Evolutionary conservation across 2,888 invertebrate genomes (phyloP).

Genomic region (Uropetala carovei): DNA sequence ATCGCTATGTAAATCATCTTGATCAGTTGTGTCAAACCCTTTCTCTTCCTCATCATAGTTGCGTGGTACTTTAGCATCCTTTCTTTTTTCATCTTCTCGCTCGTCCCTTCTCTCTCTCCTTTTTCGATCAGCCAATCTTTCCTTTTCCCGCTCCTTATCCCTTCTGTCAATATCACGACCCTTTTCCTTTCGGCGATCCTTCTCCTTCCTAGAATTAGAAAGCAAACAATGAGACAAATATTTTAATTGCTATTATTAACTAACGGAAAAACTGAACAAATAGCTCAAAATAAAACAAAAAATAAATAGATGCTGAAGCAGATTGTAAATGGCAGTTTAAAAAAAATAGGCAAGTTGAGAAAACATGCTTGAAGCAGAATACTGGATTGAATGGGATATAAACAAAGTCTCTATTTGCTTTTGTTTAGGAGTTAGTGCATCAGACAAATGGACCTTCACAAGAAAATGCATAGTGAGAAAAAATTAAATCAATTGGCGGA

Average conservation of each 20-base stretch:
- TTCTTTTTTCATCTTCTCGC: slow-evolving; percentile 66
- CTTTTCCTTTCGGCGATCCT: slow-evolving; percentile 9
- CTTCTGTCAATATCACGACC: neutral
- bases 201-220: slow-evolving; percentile 33
- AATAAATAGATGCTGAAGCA: no score
- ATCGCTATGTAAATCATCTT: neutral
- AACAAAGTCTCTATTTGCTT: no score
- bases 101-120: slow-evolving; percentile 63
- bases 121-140: neutral
- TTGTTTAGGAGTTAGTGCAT: no score
- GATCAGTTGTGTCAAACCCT: slow-evolving; percentile 74
- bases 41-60: slow-evolving; percentile 78
- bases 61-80: slow-evolving; percentile 72
- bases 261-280: no score
- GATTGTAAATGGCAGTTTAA: no score
- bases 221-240: neutral
- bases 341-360: no score
- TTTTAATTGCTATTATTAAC: neutral
- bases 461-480: no score
- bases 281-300: no score
- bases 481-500: no score
- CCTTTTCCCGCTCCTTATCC: slow-evolving; percentile 28
- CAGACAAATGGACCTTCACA: no score
- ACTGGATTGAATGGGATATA: no score
- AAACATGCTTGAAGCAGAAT: no score